Percentiles rank a stretch among this genome's conserved stretches.
phyloP scores from a whole-genome alignment of 2,888 invertebrate genomes.

The Cataglyphis albicans region DNA sequence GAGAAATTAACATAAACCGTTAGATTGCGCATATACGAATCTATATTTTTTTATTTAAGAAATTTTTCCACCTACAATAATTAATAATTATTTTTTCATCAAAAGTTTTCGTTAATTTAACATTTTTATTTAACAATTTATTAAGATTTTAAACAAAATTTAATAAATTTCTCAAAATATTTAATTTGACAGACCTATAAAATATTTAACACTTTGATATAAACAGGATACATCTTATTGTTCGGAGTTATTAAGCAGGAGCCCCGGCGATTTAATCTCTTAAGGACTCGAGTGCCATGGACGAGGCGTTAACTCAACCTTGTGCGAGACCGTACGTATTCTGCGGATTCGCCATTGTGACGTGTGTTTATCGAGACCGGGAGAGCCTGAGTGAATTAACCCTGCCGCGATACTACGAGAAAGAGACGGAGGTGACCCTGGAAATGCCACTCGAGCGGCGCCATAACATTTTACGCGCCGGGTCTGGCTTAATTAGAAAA shows the following conservation, averaged over 20 bases:
- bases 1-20: conserved; percentile 2
- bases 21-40: background rate
- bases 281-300: conserved; percentile 34
- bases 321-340: conserved; percentile 38
- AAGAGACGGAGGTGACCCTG: conserved; percentile 50
- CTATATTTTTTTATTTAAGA: background rate
- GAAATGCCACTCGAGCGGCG: conserved; percentile 70
- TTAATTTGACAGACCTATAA: background rate
- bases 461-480: conserved; percentile 78
- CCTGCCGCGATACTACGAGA: conserved; percentile 4
- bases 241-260: background rate
- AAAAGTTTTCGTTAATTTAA: background rate
- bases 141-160: background rate
- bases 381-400: conserved; percentile 69
- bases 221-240: background rate
- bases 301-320: conserved; percentile 52
- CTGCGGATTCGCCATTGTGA: conserved; percentile 47
- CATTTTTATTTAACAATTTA: background rate
- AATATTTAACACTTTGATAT: background rate
- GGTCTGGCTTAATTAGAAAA: conserved; percentile 82
- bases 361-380: conserved; percentile 68
- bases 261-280: conserved; percentile 27
- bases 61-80: background rate
- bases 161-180: background rate
- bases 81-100: background rate